A percentile compares a stretch with the other conserved stretches of the same genome.
Conservation (phyloP, 1,140 invertebrate species). For the Cydia pomonella region DNA sequence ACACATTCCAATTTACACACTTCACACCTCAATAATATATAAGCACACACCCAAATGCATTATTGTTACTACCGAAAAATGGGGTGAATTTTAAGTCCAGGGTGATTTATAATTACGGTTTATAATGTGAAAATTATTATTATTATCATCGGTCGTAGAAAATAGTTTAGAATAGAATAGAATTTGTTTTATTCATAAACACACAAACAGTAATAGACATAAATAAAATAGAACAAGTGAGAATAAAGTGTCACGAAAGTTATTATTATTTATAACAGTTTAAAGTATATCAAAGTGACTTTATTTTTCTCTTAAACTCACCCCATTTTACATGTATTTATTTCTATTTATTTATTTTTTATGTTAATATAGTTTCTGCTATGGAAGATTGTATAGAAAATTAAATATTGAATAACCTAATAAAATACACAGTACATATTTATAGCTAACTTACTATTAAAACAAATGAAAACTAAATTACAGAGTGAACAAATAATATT, state of each 20-base stretch:
- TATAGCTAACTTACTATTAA: neutral
- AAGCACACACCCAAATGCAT: neutral
- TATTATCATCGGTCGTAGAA: neutral
- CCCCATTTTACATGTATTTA: neutral
- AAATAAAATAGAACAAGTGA: too few species aligned
- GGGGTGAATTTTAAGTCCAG: neutral
- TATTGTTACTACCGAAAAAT: neutral
- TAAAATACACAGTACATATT: neutral
- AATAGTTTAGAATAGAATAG: too few species aligned
- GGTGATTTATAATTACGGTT: neutral
- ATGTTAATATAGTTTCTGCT: conserved; percentile 7
- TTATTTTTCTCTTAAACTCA: neutral
- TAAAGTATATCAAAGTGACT: neutral
- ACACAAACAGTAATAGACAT: too few species aligned
- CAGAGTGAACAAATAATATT: neutral
- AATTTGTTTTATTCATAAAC: too few species aligned
- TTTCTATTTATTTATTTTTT: neutral
- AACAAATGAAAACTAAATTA: neutral
- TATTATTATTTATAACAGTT: too few species aligned
- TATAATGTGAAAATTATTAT: too few species aligned
- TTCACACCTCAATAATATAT: neutral
- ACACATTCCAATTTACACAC: conserved; percentile 1
- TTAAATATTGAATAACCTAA: neutral
- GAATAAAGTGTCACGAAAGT: too few species aligned
- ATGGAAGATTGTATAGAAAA: conserved; percentile 12